phyloP scores from a whole-genome alignment of 1,140 invertebrate species.

The Melitaea cinxia region DNA sequence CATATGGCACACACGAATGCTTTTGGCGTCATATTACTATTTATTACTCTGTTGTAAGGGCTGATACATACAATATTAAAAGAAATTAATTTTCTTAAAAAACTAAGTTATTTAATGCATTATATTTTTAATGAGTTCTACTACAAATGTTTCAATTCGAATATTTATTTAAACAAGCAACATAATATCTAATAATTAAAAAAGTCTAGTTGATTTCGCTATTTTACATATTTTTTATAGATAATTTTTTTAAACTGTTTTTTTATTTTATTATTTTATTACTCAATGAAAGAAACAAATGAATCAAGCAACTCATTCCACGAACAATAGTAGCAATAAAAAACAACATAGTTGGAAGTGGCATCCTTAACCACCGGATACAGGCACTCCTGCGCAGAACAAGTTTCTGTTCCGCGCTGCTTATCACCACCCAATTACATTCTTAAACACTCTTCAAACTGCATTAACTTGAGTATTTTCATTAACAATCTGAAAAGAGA shows the following conservation, averaged over 20 bases:
- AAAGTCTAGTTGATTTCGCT: no score
- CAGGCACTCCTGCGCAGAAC: constrained; percentile 48
- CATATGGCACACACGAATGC: constrained; percentile 22
- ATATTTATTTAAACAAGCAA: no score
- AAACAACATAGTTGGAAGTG: background rate
- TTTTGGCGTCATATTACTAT: constrained; percentile 34
- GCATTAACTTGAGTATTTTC: constrained; percentile 9
- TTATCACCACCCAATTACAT: constrained; percentile 67
- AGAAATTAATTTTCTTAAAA: background rate
- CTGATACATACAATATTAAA: constrained; percentile 2
- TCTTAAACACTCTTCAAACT: constrained; percentile 38
- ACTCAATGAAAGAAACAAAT: background rate
- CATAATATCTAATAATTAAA: no score
- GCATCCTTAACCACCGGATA: constrained; percentile 47
- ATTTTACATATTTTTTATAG: no score
- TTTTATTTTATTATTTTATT: no score
- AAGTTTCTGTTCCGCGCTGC: constrained; percentile 53
- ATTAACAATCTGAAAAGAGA: background rate
- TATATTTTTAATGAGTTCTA: no score
- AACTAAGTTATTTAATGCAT: background rate
- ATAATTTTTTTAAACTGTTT: no score
- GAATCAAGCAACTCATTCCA: background rate
- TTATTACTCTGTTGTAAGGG: constrained; percentile 28
- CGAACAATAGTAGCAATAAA: background rate
- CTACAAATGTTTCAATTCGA: no score